Conservation (phyloP, 2,888 invertebrate species). For the Euzophera pinguis region DNA sequence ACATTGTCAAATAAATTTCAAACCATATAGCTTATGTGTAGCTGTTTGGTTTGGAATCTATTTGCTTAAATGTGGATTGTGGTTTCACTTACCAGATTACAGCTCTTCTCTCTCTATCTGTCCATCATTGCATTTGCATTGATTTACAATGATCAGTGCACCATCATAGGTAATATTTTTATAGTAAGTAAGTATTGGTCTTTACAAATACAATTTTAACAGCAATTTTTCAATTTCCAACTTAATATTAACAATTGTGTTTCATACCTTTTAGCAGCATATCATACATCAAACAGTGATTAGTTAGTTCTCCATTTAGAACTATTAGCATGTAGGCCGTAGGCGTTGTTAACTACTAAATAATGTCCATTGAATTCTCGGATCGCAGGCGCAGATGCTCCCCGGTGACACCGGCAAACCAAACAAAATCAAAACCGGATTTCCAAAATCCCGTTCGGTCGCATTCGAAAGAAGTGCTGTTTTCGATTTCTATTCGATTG, state of each 20-base stretch:
- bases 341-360: slow-evolving; percentile 19
- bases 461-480: slow-evolving; percentile 72
- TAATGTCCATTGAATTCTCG: slow-evolving; percentile 36
- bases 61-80: no score
- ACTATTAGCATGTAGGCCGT: slow-evolving; percentile 6
- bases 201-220: no score
- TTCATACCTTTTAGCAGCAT: not conserved
- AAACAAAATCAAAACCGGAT: slow-evolving; percentile 74
- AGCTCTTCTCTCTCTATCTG: no score
- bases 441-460: slow-evolving; percentile 76
- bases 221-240: no score
- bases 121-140: no score
- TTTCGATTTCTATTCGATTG: slow-evolving; percentile 78
- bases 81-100: no score
- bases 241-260: not conserved
- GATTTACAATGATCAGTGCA: no score
- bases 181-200: no score
- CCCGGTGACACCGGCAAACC: slow-evolving; percentile 46
- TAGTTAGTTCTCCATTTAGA: slow-evolving; percentile 7
- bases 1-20: no score
- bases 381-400: slow-evolving; percentile 52
- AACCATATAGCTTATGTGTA: no score
- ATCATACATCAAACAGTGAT: not conserved
- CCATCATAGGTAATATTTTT: no score
- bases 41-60: no score